These are phyloP conservation scores for Malachius bipustulatus DNA, from an alignment of 2,888 invertebrate species.

Conservation along the genomic window DNA sequence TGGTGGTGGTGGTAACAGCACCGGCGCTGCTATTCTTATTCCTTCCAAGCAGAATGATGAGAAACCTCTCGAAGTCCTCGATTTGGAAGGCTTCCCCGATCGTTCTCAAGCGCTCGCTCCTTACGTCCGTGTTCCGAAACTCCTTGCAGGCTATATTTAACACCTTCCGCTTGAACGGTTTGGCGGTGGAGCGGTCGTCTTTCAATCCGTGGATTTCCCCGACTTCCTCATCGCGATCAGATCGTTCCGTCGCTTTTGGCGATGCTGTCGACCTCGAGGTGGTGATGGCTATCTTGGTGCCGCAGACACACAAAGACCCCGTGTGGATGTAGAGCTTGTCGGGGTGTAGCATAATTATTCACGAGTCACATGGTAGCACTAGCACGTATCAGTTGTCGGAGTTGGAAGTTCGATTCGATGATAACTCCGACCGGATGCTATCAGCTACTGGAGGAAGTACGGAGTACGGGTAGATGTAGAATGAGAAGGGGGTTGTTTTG, in stretches of 20 bases:
- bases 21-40: too few species aligned
- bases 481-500: too few species aligned
- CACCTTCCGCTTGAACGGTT: neutral
- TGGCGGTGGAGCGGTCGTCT: neutral
- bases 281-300: slow-evolving; percentile 16
- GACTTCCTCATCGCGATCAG: slow-evolving; percentile 5
- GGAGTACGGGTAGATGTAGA: too few species aligned
- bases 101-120: slow-evolving; percentile 35
- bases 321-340: slow-evolving; percentile 25
- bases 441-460: too few species aligned
- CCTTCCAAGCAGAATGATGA: slow-evolving; percentile 42
- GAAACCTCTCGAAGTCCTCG: slow-evolving; percentile 50
- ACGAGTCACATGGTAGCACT: too few species aligned
- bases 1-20: slow-evolving; percentile 39
- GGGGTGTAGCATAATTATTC: too few species aligned
- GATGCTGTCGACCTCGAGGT: slow-evolving; percentile 3
- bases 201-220: neutral
- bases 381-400: too few species aligned
- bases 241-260: slow-evolving; percentile 6
- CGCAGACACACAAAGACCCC: slow-evolving; percentile 19
- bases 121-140: too few species aligned
- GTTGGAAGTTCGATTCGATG: too few species aligned
- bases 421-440: too few species aligned
- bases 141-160: too few species aligned
- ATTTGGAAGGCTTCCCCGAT: slow-evolving; percentile 50